A percentile compares a stretch with the other conserved stretches of the same genome.
Evolutionary conservation across 2,888 invertebrate genomes (phyloP).

Genomic region (Xylota segnis): DNA sequence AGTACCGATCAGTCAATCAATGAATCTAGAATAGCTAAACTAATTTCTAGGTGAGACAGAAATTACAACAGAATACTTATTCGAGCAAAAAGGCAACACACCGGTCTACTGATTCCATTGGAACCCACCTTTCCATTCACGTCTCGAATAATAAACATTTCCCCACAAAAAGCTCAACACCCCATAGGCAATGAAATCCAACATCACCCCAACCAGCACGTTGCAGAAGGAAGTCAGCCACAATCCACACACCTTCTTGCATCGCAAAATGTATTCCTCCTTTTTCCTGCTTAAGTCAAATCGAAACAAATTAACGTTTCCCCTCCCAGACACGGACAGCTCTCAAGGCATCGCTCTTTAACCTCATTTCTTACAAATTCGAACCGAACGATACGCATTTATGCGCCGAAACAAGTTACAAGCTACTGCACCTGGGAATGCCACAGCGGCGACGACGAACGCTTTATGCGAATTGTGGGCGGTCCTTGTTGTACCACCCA

Average conservation of each 20-base stretch:
- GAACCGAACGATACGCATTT: slow-evolving; percentile 34
- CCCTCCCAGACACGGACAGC: slow-evolving; percentile 15
- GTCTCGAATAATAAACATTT: too few species aligned
- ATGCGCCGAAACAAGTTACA: slow-evolving; percentile 20
- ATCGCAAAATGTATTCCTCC: slow-evolving; percentile 31
- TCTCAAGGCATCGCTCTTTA: slow-evolving; percentile 29
- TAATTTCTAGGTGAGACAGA: too few species aligned
- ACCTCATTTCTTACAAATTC: slow-evolving; percentile 32
- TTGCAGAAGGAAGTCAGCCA: background rate
- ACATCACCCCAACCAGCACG: too few species aligned
- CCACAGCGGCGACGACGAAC: background rate
- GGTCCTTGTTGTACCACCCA: slow-evolving; percentile 19
- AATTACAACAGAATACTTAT: too few species aligned
- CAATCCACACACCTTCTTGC: background rate
- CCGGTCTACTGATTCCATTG: too few species aligned
- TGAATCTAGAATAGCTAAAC: too few species aligned
- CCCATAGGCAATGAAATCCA: too few species aligned
- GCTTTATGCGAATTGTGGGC: slow-evolving; percentile 31
- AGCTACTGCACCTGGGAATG: slow-evolving; percentile 45
- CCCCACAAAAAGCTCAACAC: too few species aligned
- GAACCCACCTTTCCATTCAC: too few species aligned
- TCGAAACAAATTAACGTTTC: slow-evolving; percentile 41
- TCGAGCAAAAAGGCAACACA: too few species aligned
- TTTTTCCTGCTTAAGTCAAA: slow-evolving; percentile 32
- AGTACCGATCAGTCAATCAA: too few species aligned